Conservation (phyloP, 2,888 invertebrate species). For the Coelinius sp. region DNA sequence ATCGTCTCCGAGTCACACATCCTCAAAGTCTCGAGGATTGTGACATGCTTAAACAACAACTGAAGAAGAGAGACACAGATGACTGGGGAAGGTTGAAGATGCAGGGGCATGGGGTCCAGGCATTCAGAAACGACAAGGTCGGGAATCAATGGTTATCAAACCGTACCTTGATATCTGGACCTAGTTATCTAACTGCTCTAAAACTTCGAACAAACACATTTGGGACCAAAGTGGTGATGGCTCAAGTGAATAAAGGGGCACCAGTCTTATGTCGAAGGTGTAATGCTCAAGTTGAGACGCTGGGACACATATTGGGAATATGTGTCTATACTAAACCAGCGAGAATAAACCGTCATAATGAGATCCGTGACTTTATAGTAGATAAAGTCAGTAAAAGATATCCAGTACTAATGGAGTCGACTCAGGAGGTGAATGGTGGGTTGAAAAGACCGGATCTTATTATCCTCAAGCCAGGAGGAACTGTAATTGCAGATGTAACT, state of each 20-base stretch:
- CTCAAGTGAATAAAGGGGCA: background rate
- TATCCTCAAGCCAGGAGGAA: constrained; percentile 48
- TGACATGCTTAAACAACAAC: background rate
- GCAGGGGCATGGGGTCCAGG: constrained; percentile 13
- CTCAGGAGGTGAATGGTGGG: constrained; percentile 36
- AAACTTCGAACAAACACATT: constrained; percentile 42
- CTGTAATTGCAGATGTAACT: constrained; percentile 57
- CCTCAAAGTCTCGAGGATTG: background rate
- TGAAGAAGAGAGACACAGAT: background rate
- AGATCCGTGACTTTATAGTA: constrained; percentile 24
- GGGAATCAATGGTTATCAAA: constrained; percentile 20
- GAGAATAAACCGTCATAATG: constrained; percentile 40
- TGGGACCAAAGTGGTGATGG: constrained; percentile 32
- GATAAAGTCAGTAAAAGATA: background rate
- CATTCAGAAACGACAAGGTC: constrained; percentile 7
- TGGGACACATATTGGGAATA: constrained; percentile 57
- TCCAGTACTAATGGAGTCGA: constrained; percentile 22
- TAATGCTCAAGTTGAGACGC: constrained; percentile 53
- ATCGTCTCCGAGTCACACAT: background rate
- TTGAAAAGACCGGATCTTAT: constrained; percentile 58
- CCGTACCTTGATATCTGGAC: constrained; percentile 9
- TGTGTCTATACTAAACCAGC: constrained; percentile 36
- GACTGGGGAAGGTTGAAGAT: background rate
- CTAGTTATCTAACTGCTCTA: constrained; percentile 32
- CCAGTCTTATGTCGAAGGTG: constrained; percentile 53